Base-by-base conservation (phyloP, 1,140 invertebrate species). In the Hypsibius dujardini region DNA sequence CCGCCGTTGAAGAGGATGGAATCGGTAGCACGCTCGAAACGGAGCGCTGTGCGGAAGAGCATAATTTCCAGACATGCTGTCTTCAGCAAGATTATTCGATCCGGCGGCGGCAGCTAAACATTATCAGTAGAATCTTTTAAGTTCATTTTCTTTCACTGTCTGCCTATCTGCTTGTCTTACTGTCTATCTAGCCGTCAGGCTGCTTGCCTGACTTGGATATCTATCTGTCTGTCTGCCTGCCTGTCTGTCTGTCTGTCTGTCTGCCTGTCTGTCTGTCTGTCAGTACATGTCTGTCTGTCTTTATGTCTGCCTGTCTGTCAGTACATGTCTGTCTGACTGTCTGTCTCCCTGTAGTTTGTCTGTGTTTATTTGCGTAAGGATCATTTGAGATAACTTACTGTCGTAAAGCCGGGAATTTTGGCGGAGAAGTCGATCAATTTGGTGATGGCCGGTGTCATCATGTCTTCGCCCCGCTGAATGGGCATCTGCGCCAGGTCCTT, bases 41-140 rank as follows among this genome's bases (percentile, higher is more conserved):
- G 75, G 69, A 77, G 77, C 2, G 78, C 77, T 0, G 76, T 76
- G 45, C 77, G 75, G 14, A 79, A 73, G 72, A 77, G 77, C 77
- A 79, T 77, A 12, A 79, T 77, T 72, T 79, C 78, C 76, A 79
- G 75, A 71, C 78, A 79, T 70, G 76, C 77, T 1, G 76, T 76
- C 59, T 78, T 78, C 12, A 79, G 71, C 59, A 79, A 70, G 67
- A 77, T 69, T 45, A 78, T 77, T 70, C 77, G 77, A 72, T 79
- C 78, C 60, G 67, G 3, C 3, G 12, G 12, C 47, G 70, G 3
- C 70, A 70, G 46, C 70, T 70, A 50, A 60, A 69, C 67, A 28
- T 60, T 60, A 69, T 45, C 7, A 46, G 15, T 12, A 69, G 15
- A 60, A 7, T 28, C 45, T 28, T 70, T 46, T 15, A 12, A 70